A percentile compares a stretch with the other conserved stretches of the same genome.
phyloP scores from a whole-genome alignment of 2,113 vertebrate species.

The Rhizomys pruinosus region DNA sequence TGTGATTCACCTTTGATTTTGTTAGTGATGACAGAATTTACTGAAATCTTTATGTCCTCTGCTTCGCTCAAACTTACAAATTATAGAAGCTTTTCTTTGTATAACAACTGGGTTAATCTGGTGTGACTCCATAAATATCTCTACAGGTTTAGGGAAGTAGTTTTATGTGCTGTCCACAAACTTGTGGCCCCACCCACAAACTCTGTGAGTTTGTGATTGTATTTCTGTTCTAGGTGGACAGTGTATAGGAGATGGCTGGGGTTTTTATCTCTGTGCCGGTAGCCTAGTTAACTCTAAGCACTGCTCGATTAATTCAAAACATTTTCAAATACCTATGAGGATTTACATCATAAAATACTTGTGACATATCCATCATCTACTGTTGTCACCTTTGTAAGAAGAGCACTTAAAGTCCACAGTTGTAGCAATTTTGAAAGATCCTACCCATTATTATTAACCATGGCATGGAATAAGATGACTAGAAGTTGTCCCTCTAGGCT shows the following conservation, averaged over 20 bases:
- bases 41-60: not conserved
- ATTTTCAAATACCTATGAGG: not conserved
- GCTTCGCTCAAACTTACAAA: not conserved
- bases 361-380: not conserved
- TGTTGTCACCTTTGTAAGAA: not conserved
- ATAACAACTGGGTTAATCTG: not conserved
- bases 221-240: not conserved
- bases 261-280: not conserved
- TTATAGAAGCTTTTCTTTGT: not conserved
- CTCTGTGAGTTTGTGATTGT: not conserved
- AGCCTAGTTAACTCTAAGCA: not conserved
- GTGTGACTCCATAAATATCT: not conserved
- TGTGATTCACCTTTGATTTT: not conserved
- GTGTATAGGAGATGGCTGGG: not conserved
- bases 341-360: not conserved
- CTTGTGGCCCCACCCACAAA: not conserved
- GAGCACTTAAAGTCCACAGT: not conserved
- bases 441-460: not conserved
- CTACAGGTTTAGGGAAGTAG: not conserved
- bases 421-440: not conserved
- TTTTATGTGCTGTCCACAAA: not conserved
- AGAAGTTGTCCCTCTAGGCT: not conserved
- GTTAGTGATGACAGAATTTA: not conserved
- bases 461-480: not conserved
- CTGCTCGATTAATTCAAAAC: not conserved